Conservation (phyloP, 2,113 vertebrate genomes). For the Mirounga angustirostris region DNA sequence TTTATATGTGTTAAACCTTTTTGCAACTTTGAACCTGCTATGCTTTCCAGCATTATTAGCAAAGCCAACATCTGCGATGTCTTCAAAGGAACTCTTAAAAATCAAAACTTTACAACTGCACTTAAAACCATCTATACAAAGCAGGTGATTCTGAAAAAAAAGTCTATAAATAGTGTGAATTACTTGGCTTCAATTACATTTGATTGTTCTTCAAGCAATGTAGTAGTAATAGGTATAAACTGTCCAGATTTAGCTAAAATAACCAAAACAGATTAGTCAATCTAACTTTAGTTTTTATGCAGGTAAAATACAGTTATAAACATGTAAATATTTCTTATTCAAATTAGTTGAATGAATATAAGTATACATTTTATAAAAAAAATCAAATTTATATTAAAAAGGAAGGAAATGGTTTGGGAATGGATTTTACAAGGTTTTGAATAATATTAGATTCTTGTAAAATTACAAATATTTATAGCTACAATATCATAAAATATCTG, state of each 20-base stretch:
- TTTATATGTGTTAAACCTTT: constrained; percentile 62
- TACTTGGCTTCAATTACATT: constrained; percentile 81
- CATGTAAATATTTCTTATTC: constrained; percentile 62
- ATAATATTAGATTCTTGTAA: constrained; percentile 49
- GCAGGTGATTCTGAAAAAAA: constrained; percentile 85
- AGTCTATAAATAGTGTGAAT: constrained; percentile 83
- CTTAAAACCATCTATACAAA: constrained; percentile 82
- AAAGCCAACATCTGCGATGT: constrained; percentile 69
- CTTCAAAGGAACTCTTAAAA: constrained; percentile 82
- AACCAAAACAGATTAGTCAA: constrained; percentile 81
- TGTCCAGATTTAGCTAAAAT: constrained; percentile 78
- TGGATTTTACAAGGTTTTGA: constrained; percentile 28
- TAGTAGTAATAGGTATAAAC: constrained; percentile 82
- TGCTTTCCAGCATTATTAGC: constrained; percentile 59
- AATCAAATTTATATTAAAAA: not conserved
- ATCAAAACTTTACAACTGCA: constrained; percentile 79
- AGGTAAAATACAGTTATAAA: constrained; percentile 59
- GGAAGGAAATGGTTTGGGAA: not conserved
- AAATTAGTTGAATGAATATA: constrained; percentile 5
- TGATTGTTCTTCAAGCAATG: constrained; percentile 83
- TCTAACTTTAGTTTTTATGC: constrained; percentile 77
- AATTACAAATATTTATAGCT: constrained; percentile 26
- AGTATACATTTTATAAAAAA: not conserved
- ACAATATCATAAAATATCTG: constrained; percentile 37
- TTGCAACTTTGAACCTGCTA: constrained; percentile 59